Evolutionary conservation across 2,113 vertebrate genomes (phyloP).

Genomic region (Chlorodrepanis virens): DNA sequence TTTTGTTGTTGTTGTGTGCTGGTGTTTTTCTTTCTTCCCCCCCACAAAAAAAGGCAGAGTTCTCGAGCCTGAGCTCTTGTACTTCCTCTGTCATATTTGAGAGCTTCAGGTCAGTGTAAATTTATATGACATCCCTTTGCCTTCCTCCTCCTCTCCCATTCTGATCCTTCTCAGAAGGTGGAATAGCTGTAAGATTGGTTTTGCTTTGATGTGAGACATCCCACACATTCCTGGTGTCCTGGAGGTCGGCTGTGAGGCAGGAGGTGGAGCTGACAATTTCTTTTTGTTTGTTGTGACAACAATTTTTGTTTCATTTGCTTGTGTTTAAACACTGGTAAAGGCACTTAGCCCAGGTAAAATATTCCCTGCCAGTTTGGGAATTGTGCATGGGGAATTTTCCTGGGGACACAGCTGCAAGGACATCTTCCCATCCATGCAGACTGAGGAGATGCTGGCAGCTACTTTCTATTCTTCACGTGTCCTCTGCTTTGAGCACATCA

Average conservation of each 20-base stretch:
- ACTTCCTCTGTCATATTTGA: not conserved
- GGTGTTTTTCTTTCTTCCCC: not conserved
- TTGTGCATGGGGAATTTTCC: not conserved
- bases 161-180: not conserved
- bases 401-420: not conserved
- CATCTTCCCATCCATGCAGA: not conserved
- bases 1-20: too few relatives aligned
- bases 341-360: not conserved
- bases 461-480: rapidly evolving
- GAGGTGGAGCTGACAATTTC: not conserved
- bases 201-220: conserved; percentile 10
- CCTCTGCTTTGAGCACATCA: not conserved
- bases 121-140: not conserved
- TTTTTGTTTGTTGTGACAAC: not conserved
- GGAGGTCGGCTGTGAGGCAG: not conserved
- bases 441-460: not conserved
- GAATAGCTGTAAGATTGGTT: not conserved
- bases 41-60: not conserved
- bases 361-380: not conserved
- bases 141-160: not conserved
- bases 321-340: not conserved
- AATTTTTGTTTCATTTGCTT: not conserved
- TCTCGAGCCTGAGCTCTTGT: not conserved
- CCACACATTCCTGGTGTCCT: not conserved
- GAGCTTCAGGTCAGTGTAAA: not conserved